Evolutionary conservation across 2,113 vertebrate species (phyloP).

Genomic region (Cryptomyrus ogoouensis): DNA sequence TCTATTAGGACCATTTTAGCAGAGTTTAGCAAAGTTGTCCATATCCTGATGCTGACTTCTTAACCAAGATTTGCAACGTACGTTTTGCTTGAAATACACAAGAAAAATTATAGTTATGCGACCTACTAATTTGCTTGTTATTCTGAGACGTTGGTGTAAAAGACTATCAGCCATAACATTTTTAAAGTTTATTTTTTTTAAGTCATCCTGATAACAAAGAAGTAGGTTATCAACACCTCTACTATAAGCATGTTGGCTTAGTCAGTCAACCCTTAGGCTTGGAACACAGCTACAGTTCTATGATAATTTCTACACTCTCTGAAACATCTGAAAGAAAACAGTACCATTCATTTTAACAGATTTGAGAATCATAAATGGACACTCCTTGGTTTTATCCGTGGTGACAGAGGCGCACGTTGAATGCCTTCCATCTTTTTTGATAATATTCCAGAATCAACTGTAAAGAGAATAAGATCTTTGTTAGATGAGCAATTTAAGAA

Average conservation of each 20-base stretch:
- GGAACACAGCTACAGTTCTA: background rate
- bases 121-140: background rate
- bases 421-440: background rate
- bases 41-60: background rate
- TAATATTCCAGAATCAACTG: background rate
- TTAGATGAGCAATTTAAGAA: background rate
- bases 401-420: background rate
- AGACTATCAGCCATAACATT: background rate
- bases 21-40: background rate
- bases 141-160: background rate
- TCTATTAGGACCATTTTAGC: background rate
- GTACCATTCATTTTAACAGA: background rate
- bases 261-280: background rate
- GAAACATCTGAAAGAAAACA: background rate
- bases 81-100: background rate
- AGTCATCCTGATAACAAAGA: background rate
- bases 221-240: background rate
- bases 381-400: background rate
- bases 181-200: background rate
- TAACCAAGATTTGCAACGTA: background rate
- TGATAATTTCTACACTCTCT: background rate
- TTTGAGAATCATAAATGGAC: background rate
- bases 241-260: background rate
- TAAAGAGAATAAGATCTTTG: background rate
- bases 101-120: no score